A percentile compares a stretch with the other conserved stretches of the same genome.
phyloP scores from a whole-genome alignment of 2,113 vertebrate species.

The Lasiurus borealis region DNA sequence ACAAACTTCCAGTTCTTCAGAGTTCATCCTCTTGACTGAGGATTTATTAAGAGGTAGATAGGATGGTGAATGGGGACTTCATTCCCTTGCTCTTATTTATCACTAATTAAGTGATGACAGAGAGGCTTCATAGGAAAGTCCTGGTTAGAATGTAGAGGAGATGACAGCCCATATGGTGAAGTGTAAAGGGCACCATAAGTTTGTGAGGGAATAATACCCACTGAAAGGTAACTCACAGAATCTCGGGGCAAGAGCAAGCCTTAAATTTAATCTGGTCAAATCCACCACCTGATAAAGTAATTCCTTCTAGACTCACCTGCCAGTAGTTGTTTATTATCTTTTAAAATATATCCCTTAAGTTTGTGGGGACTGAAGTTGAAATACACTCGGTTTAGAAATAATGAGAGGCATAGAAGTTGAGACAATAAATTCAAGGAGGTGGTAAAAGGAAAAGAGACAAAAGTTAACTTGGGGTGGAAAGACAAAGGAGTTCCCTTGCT shows the following conservation, averaged over 20 bases:
- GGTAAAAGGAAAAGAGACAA: neutral
- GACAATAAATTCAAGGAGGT: constrained; percentile 40
- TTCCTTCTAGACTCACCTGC: constrained; percentile 37
- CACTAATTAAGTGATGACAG: constrained; percentile 28
- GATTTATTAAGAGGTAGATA: neutral
- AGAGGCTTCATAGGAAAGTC: neutral
- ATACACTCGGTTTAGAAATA: constrained; percentile 28
- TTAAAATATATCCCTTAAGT: constrained; percentile 42
- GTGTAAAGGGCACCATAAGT: neutral
- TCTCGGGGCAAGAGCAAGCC: neutral
- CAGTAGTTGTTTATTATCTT: constrained; percentile 40
- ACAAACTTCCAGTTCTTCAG: neutral
- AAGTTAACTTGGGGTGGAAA: neutral
- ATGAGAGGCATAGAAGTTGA: neutral
- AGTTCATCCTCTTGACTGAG: neutral
- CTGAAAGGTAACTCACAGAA: constrained; percentile 18
- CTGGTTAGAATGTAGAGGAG: neutral
- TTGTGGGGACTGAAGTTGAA: neutral
- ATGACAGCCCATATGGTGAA: neutral
- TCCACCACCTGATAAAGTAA: constrained; percentile 39
- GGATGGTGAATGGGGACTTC: neutral
- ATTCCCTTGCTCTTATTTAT: neutral
- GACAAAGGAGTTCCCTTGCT: neutral
- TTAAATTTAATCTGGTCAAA: constrained; percentile 57
- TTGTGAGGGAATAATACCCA: neutral